A percentile compares a stretch with the other conserved stretches of the same genome.
Evolutionary conservation across 2,797 vertebrate species (phyloP).

Genomic region (Aulostomus chinensis): DNA sequence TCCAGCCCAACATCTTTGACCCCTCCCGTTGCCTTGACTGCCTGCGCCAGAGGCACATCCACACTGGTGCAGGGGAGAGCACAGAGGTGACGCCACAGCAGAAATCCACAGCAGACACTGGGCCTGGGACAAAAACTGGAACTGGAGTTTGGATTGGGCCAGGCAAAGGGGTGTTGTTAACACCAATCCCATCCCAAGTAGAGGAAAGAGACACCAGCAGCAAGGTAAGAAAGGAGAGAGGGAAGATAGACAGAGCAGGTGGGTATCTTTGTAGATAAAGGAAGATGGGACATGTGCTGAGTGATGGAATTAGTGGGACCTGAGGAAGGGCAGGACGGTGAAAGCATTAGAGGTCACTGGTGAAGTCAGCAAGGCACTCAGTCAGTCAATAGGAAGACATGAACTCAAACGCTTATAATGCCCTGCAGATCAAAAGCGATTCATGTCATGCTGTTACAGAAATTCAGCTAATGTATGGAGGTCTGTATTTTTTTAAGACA

Average conservation of each 20-base stretch:
- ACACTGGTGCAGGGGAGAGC: conserved; percentile 44
- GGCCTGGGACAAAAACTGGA: conserved; percentile 5
- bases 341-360: too few relatives aligned
- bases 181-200: conserved; percentile 47
- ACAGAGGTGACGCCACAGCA: conserved; percentile 11
- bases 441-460: too few relatives aligned
- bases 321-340: too few relatives aligned
- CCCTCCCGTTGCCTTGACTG: conserved; percentile 87
- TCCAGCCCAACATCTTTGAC: conserved; percentile 87
- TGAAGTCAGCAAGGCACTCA: too few relatives aligned
- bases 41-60: conserved; percentile 80
- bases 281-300: not conserved
- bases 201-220: conserved; percentile 71
- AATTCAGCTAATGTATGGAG: too few relatives aligned
- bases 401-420: too few relatives aligned
- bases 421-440: too few relatives aligned
- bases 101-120: conserved; percentile 22
- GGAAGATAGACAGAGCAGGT: not conserved
- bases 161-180: conserved; percentile 41
- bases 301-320: not conserved
- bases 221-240: conserved; percentile 67
- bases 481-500: too few relatives aligned
- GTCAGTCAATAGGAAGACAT: too few relatives aligned
- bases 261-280: too few relatives aligned
- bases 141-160: conserved; percentile 16